These are phyloP conservation scores for Serranus cabrilla DNA, from an alignment of 2,797 vertebrate species.

Conservation along the genomic window DNA sequence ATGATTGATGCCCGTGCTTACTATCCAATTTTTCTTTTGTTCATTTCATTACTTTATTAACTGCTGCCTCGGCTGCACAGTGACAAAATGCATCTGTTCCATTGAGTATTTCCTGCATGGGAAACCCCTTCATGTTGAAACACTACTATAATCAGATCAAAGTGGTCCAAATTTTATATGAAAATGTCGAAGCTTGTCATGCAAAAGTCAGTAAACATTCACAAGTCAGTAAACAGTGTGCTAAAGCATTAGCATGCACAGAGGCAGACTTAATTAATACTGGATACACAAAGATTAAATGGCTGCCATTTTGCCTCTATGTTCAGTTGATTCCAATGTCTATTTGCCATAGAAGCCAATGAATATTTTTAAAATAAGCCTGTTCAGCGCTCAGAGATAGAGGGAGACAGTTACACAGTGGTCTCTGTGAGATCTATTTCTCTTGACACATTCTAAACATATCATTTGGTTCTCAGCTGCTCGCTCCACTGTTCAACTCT, in stretches of 20 bases:
- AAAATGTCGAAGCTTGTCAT: slow-evolving; percentile 27
- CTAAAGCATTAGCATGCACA: slow-evolving; percentile 63
- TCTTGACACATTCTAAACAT: slow-evolving; percentile 40
- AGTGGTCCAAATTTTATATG: not conserved
- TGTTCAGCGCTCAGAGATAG: slow-evolving; percentile 13
- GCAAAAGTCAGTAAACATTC: slow-evolving; percentile 32
- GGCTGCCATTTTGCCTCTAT: slow-evolving; percentile 50
- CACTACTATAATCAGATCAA: no score
- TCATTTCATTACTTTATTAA: not conserved
- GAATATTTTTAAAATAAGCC: slow-evolving; percentile 43
- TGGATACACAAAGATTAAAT: slow-evolving; percentile 67
- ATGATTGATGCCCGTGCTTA: not conserved
- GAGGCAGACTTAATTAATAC: slow-evolving; percentile 63
- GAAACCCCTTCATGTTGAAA: slow-evolving; percentile 5
- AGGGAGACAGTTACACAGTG: slow-evolving; percentile 15
- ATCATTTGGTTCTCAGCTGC: slow-evolving; percentile 34
- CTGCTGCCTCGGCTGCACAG: not conserved
- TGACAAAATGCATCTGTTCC: not conserved
- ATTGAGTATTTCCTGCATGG: not conserved
- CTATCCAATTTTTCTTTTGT: not conserved
- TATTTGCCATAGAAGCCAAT: slow-evolving; percentile 57
- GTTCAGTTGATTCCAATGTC: slow-evolving; percentile 41
- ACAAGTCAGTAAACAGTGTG: slow-evolving; percentile 43
- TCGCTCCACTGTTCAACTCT: slow-evolving; percentile 14
- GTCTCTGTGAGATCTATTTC: slow-evolving; percentile 31